Evolutionary conservation across 2,113 vertebrate genomes (phyloP).

Genomic region (Ceyx cyanopectus): DNA sequence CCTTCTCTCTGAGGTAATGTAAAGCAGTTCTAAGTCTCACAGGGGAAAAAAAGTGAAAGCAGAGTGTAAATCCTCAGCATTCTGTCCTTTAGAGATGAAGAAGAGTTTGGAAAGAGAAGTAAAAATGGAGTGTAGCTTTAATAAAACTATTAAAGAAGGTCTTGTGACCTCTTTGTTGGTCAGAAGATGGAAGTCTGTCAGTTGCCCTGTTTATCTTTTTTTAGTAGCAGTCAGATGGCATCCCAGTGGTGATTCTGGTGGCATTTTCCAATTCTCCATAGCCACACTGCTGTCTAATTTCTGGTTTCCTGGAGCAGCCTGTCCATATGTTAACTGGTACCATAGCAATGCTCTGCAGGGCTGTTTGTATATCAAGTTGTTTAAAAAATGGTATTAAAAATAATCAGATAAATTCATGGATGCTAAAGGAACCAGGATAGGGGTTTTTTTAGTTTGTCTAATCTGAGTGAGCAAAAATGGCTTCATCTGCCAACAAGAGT

Average conservation of each 20-base stretch:
- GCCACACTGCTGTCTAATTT: background rate
- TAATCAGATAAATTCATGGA: background rate
- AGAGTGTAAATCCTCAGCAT: background rate
- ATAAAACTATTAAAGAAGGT: background rate
- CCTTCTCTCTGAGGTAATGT: background rate
- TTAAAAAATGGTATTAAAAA: background rate
- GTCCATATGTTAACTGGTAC: background rate
- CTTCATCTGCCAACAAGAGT: background rate
- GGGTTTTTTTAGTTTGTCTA: background rate
- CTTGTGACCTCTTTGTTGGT: background rate
- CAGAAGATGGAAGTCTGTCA: background rate
- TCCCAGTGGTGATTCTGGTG: background rate
- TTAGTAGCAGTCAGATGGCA: rapidly evolving
- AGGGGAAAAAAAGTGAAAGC: background rate
- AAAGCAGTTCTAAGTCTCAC: background rate
- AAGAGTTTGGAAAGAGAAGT: background rate
- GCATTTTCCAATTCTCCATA: background rate
- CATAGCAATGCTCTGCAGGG: background rate
- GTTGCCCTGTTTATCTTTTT: background rate
- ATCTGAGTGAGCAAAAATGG: background rate
- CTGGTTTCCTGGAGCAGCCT: background rate
- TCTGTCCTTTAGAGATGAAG: background rate
- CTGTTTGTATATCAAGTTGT: background rate
- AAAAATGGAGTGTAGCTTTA: background rate
- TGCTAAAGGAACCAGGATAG: background rate